Base-by-base conservation (phyloP, 2,797 vertebrate species). In the Eupleurogrammus muticus region DNA sequence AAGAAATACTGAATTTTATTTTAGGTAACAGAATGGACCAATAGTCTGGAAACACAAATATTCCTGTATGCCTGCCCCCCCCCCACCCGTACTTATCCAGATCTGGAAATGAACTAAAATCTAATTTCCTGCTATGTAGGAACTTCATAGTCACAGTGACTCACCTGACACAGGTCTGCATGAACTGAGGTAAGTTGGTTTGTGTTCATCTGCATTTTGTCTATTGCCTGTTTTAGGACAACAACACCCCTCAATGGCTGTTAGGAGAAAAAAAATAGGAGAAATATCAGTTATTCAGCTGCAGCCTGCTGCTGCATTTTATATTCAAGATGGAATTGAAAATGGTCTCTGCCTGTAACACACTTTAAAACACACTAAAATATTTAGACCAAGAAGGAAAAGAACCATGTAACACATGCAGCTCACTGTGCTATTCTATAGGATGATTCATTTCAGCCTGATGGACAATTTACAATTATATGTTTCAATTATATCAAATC, bases 201-300 rank as follows among this genome's bases (percentile, higher is more conserved):
- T 93, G 97, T 97, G 92, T 99, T 99, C 97, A 99, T 99, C 96
- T 99, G 98, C 97, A 99, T 99, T 96, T 99, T 99, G 94, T 99
- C 98, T 94, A 99, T 97, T 92, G 97, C 98, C 96, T 99, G 98
- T 94, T 96, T 98, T 84, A 99, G 94, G 93, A 99, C 89, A 84
- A 96, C 95, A 75, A 99, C 96, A 78, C 98, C 98, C 91, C 98
- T 95, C 91, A 99, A 94, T 75, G 98, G 96, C 98, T 99, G 95
- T 76, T 3, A 87, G 87, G 92, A 28, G 50, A 64, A 35, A 2
- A 53, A 55, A 60, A 44, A 44, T 5, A 44, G 7, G 16, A 9
- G 7, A 40, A 2, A 52, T 0, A 20, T 0, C 5, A 46, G 40
- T 73, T 61, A 68, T 16, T 77, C 48, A 66, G 44, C 60, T 44